Evolutionary conservation across 2,113 vertebrate genomes (phyloP), one percentile per base, ranked within the genome.

Genomic region (Hippoglossus stenolepis): DNA sequence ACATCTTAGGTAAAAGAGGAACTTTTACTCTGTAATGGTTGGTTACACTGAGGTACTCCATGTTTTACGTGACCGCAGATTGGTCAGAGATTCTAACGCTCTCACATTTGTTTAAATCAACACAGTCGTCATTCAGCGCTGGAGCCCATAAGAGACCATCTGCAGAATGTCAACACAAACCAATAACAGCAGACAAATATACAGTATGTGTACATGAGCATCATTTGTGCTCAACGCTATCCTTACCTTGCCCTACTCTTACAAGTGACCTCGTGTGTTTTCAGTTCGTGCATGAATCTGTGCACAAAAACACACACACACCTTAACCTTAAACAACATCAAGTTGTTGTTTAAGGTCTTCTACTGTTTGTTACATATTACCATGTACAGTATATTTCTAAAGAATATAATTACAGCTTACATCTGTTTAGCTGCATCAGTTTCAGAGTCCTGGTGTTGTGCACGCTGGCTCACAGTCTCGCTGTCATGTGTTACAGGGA

Each of bases 61-160:
- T 49, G 43, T 75, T 83, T 83, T 20, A 18, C 70, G 17, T 59
- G 43, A 63, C 64, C 70, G 67, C 20, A 82, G 49, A 65, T 21
- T 43, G 31, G 65, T 74, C 62, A 58, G 40, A 54, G 76, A 75
- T 73, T 66, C 21, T 11, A 49, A 77, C 49, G 62, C 14, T 74
- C 28, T 84, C 26, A 31, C 15, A 9, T 66, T 51, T 75, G 49
- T 64, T 66, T 51, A 40, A 57, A 73, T 49, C 24, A 65, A 58
- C 47, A 40, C 20, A 60, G 43, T 57, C 23, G 31, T 70, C 75
- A 82, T 65, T 47, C 21, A 14, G 31, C 10, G 5, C 45, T 68
- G 1, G 24, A 49, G 26, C 35, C 35, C 35, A 38, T 38, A 43
- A 67, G 31, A 61, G 21, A 21, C 35, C n/a, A 49, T 54, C 26